A percentile compares a stretch with the other conserved stretches of the same genome.
Evolutionary conservation across 2,113 vertebrate genomes (phyloP).

Genomic region (Nothocercus nigrocapillus): DNA sequence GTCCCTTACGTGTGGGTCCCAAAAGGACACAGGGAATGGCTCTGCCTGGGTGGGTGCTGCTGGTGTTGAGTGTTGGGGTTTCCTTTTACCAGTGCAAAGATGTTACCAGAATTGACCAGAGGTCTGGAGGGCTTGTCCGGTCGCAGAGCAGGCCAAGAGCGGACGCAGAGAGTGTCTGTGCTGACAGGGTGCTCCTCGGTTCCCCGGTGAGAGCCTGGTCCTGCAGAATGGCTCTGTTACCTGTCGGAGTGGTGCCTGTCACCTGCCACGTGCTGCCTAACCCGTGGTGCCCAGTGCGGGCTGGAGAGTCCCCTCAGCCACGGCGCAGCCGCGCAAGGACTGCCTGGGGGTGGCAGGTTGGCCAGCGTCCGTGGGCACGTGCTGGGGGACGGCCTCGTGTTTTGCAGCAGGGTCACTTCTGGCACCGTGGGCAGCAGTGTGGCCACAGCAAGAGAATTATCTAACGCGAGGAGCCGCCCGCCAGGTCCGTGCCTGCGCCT

Average conservation of each 20-base stretch:
- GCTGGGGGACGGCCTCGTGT: not conserved
- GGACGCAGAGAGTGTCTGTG: not conserved
- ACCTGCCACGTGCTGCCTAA: no score
- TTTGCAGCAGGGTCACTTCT: not conserved
- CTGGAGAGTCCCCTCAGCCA: not conserved
- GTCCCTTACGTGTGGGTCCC: no score
- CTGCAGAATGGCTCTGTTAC: not conserved
- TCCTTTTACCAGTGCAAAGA: not conserved
- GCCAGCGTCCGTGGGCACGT: not conserved
- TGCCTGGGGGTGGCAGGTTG: not conserved
- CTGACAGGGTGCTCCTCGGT: not conserved
- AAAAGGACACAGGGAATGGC: no score
- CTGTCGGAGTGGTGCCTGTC: not conserved
- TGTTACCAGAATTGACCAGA: no score
- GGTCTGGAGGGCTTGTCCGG: no score
- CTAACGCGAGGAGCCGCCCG: no score
- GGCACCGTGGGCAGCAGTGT: not conserved
- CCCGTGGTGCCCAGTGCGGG: not conserved
- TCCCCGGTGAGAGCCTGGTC: no score
- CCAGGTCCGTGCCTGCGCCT: rapidly evolving
- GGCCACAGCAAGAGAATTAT: not conserved
- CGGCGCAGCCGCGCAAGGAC: no score
- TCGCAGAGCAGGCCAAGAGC: not conserved
- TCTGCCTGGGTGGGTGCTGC: not conserved
- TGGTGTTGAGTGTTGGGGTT: not conserved